These are phyloP conservation scores for Poeciliopsis paucimaculata DNA, from an alignment of 2,797 vertebrate species.

Conservation along the genomic window DNA sequence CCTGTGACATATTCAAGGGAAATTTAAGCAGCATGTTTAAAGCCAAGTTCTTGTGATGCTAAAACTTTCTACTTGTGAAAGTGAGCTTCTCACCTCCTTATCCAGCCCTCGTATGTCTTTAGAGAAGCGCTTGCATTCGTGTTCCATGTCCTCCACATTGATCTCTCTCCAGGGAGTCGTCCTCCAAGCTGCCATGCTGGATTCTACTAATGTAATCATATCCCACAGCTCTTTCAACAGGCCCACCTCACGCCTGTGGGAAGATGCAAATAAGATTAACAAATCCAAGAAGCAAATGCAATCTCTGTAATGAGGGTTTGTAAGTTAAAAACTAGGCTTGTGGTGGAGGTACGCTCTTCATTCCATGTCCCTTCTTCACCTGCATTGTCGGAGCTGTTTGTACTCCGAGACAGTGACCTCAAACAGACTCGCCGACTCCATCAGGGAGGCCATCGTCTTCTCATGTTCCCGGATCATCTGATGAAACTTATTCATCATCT, in stretches of 20 bases:
- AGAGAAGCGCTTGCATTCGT: constrained; percentile 89
- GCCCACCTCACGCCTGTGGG: constrained; percentile 77
- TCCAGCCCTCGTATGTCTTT: constrained; percentile 87
- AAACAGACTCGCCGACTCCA: constrained; percentile 88
- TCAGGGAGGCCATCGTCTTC: constrained; percentile 84
- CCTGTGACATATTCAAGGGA: background rate
- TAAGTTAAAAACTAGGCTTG: constrained; percentile 27
- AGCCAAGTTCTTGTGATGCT: background rate
- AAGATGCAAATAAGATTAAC: constrained; percentile 1
- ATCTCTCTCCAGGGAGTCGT: constrained; percentile 88
- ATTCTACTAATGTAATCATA: constrained; percentile 84
- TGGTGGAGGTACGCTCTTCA: background rate
- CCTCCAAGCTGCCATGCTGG: constrained; percentile 87
- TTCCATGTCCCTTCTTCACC: constrained; percentile 66
- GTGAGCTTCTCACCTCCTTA: constrained; percentile 82
- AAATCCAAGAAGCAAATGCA: background rate
- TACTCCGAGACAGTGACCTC: constrained; percentile 91
- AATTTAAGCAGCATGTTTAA: background rate
- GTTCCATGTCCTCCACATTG: constrained; percentile 91
- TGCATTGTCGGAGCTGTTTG: constrained; percentile 90
- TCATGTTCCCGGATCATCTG: constrained; percentile 88
- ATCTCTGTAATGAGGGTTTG: constrained; percentile 13
- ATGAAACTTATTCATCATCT: constrained; percentile 85
- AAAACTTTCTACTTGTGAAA: background rate
- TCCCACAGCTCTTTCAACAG: constrained; percentile 96